Base-by-base conservation (phyloP, 2,113 vertebrate species). In the Lucifuga dentata region DNA sequence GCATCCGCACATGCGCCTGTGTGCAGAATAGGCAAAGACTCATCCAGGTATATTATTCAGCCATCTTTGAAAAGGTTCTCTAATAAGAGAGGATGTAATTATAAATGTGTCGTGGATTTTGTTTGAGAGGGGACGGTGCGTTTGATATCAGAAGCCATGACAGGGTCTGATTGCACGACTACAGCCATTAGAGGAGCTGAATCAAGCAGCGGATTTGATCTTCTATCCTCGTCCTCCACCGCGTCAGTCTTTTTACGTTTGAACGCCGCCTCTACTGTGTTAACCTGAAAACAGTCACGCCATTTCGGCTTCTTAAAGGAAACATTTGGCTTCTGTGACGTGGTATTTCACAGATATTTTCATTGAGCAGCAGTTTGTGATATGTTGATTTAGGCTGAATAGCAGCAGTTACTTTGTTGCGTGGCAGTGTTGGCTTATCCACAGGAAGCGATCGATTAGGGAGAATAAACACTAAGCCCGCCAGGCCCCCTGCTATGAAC, bases 21-120 rank as follows among this genome's bases (percentile, higher is more conserved):
- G 36, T 52, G 65, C 57, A 44, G 52, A 48, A 51, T 45, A 59
- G 48, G 44, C 63, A 48, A 59, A 57, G 40, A 44, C 72, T 69
- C 55, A 52, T 89, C 51, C 75, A 77, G 81, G 41, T 88, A 56
- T 64, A 74, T 84, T 77, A 78, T 84, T 80, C 70, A 73, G 69
- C 78, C 76, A 43, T 82, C 39, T 72, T 80, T 68, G 65, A 72
- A 80, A 85, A 41, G 68, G 50, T 32, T 23, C 32, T 77, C 68
- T 84, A 86, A 87, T 88, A 84, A 88, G 69, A 56, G 69, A 67
- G 79, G 60, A 85, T 75, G 80, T 82, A 86, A 89, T 90, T 91
- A 89, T 77, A 80, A 84, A 87, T 51, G 87, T 87, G 83, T 86
- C 81, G 83, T 67, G 72, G 79, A 68, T 44, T 65, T 36, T 67